Conservation (phyloP, 1,140 invertebrate genomes). For the Caenorhabditis tropicalis region DNA sequence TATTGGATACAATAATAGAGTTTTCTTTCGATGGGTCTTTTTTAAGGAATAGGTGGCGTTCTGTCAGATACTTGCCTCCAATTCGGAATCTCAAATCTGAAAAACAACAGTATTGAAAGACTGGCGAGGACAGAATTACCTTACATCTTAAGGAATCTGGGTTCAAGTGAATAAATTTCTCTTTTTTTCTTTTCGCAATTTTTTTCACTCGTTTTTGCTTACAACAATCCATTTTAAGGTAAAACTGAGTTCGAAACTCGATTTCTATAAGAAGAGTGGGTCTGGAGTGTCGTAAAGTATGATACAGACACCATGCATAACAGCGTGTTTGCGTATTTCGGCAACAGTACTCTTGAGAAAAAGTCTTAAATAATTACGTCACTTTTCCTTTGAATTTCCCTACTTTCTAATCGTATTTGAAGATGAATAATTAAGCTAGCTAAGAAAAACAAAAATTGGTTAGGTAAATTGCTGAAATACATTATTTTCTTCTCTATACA, state of each 20-base stretch:
- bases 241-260: neutral
- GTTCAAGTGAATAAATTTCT: slow-evolving; percentile 24
- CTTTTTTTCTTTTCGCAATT: neutral
- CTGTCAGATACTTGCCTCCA: neutral
- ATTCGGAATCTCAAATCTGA: slow-evolving; percentile 36
- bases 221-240: neutral
- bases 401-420: too few relatives aligned
- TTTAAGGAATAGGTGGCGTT: slow-evolving; percentile 53
- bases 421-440: too few relatives aligned
- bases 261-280: too few relatives aligned
- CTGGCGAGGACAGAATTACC: too few relatives aligned
- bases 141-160: slow-evolving; percentile 15
- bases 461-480: too few relatives aligned
- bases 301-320: too few relatives aligned
- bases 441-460: too few relatives aligned
- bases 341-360: too few relatives aligned
- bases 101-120: neutral
- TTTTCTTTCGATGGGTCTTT: slow-evolving; percentile 37
- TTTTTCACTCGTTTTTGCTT: neutral
- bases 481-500: too few relatives aligned
- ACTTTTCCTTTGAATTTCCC: too few relatives aligned
- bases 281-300: slow-evolving; percentile 7
- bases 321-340: slow-evolving; percentile 44
- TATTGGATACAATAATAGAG: slow-evolving; percentile 48
- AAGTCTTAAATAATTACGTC: too few relatives aligned